Evolutionary conservation across 2,888 invertebrate genomes (phyloP).

Genomic region (Tipula confusa): DNA sequence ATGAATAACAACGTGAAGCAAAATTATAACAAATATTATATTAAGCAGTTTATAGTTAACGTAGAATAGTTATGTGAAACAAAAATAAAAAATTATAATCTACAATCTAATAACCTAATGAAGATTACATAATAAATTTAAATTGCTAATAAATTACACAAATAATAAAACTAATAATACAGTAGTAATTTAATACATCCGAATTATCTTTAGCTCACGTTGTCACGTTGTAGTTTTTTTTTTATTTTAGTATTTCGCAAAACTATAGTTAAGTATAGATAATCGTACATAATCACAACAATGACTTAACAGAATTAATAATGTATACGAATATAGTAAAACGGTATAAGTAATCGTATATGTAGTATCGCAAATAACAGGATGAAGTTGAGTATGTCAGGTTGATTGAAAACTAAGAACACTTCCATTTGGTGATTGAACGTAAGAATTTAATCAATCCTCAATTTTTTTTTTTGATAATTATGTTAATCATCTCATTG

Average conservation of each 20-base stretch:
- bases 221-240: not conserved
- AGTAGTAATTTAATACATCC: constrained; percentile 9
- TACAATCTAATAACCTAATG: not conserved
- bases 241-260: not conserved
- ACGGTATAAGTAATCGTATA: too few relatives aligned
- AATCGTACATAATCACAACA: not conserved
- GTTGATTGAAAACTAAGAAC: too few relatives aligned
- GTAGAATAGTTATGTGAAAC: not conserved
- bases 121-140: not conserved
- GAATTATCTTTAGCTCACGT: not conserved
- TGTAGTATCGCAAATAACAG: too few relatives aligned
- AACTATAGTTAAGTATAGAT: not conserved
- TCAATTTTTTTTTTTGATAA: too few relatives aligned
- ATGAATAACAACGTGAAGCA: too few relatives aligned
- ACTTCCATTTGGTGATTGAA: too few relatives aligned
- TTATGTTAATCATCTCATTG: too few relatives aligned
- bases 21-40: too few relatives aligned
- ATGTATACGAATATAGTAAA: not conserved
- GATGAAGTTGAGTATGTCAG: too few relatives aligned
- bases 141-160: not conserved
- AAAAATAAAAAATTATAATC: not conserved
- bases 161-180: not conserved
- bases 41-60: not conserved
- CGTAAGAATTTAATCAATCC: too few relatives aligned
- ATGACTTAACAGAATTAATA: not conserved